These are phyloP conservation scores for Scomberomorus guttatus DNA, from an alignment of 2,797 vertebrate genomes.

Conservation along the genomic window DNA sequence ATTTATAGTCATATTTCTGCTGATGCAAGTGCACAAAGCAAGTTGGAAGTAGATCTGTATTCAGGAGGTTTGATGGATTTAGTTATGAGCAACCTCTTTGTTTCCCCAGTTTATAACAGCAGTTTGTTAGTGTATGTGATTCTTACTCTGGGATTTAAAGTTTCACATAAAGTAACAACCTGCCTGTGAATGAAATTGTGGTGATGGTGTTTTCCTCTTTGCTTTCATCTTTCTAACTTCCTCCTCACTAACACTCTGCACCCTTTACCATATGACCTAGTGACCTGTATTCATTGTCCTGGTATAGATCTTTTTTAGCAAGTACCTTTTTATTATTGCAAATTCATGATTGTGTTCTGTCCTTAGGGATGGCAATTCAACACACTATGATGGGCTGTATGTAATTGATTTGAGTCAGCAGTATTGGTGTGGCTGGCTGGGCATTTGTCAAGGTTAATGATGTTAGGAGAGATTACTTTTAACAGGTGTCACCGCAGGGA, in stretches of 20 bases:
- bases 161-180: background rate
- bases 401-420: constrained; percentile 64
- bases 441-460: constrained; percentile 66
- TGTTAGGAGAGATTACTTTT: constrained; percentile 59
- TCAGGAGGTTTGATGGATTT: constrained; percentile 16
- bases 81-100: background rate
- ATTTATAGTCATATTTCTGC: constrained; percentile 38
- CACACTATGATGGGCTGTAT: constrained; percentile 18
- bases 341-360: constrained; percentile 30
- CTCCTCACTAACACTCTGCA: constrained; percentile 26
- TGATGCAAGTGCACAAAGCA: constrained; percentile 29
- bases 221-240: constrained; percentile 19
- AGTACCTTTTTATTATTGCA: constrained; percentile 14
- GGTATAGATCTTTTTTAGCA: background rate
- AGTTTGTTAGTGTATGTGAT: background rate
- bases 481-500: constrained; percentile 54
- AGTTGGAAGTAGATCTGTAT: constrained; percentile 25
- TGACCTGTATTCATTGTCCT: constrained; percentile 41
- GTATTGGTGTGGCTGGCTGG: constrained; percentile 27
- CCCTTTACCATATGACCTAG: constrained; percentile 17
- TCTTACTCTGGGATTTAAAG: background rate
- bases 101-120: background rate
- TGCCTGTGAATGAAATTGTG: constrained; percentile 27
- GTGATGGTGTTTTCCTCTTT: constrained; percentile 7
- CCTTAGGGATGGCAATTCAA: background rate